phyloP scores from a whole-genome alignment of 2,888 invertebrate species.

The Caenorhabditis becei region DNA sequence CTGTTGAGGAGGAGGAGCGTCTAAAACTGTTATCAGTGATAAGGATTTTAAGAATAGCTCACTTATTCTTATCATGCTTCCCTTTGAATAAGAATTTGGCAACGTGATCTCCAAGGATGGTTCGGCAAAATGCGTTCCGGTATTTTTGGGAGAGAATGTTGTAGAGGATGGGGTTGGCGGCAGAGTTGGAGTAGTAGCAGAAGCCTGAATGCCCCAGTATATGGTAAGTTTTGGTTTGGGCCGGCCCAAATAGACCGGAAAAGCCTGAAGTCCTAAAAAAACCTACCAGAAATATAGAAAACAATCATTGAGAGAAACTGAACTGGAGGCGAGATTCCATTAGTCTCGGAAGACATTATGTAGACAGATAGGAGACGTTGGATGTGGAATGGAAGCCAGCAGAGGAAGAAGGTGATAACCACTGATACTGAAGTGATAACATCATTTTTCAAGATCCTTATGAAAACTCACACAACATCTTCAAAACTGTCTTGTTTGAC shows the following conservation, averaged over 20 bases:
- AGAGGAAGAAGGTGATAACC: slow-evolving; percentile 93
- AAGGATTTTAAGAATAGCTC: background rate
- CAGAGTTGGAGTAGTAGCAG: slow-evolving; percentile 84
- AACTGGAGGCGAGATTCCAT: slow-evolving; percentile 56
- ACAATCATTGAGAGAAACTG: slow-evolving; percentile 66
- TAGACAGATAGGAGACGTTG: slow-evolving; percentile 89
- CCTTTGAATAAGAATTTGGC: slow-evolving; percentile 38
- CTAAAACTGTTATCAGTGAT: background rate
- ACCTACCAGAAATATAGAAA: slow-evolving; percentile 73
- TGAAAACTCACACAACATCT: slow-evolving; percentile 67
- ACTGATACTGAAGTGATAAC: slow-evolving; percentile 88
- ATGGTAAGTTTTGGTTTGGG: background rate
- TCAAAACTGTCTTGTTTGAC: slow-evolving; percentile 68
- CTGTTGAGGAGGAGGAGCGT: background rate
- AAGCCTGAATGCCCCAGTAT: no score
- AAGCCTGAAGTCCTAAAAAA: background rate
- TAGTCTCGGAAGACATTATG: slow-evolving; percentile 72
- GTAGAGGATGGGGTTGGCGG: slow-evolving; percentile 86
- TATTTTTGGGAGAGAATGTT: slow-evolving; percentile 86
- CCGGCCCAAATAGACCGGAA: background rate
- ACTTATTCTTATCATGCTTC: slow-evolving; percentile 13
- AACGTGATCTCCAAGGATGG: slow-evolving; percentile 70
- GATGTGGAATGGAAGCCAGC: slow-evolving; percentile 97
- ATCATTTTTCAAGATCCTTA: background rate
- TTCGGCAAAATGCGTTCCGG: slow-evolving; percentile 84